Evolutionary conservation across 2,888 invertebrate species (phyloP), one percentile per base, ranked within the genome.

Genomic region (Scaptomyza tumidula): DNA sequence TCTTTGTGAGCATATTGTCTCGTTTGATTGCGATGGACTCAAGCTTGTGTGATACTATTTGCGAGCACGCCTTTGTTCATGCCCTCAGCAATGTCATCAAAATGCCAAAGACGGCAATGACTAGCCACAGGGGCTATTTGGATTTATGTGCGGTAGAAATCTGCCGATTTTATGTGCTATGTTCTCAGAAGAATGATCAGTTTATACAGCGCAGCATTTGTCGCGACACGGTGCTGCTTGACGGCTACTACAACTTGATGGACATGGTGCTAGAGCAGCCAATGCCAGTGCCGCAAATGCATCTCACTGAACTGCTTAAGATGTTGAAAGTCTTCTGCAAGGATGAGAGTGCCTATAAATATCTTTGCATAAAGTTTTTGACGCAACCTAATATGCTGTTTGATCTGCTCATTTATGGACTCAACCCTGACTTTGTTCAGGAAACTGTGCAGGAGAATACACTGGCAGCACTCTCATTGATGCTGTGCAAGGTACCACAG

Each of bases 11-110:
- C 46, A 88, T 91, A 4, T 88, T 83, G 60, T 58, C 78, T 0
- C 58, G 53, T 5, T n/a, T 89, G 53, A 61, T 89, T 0, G 41
- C 60, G 6, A 50, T 78, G 14, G 62, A 81, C 3, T 70, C 86
- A 0, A 35, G 19, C 6, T 91, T 88, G 70, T 71, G 82, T 3
- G 48, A 27, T 0, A 71, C 70, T 11, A 55, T 91, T 1, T 86
- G 86, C 45, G 69, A 78, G 0, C 81, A 82, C 9, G 62, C 84
- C 0, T 83, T 91, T 24, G 69, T 87, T 64, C 71, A 71, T 14
- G 83, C 79, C 6, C 74, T 91, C 5, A 86, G 88, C 69, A 90
- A 88, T 65, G 67, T 91, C 3, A 13, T 91, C 6, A 90, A 90
- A 53, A 49, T 66, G 10, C 59, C 75, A 0, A 62, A 72, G 1